These are phyloP conservation scores for Lampris incognitus DNA, from an alignment of 2,113 vertebrate genomes.

Conservation along the genomic window DNA sequence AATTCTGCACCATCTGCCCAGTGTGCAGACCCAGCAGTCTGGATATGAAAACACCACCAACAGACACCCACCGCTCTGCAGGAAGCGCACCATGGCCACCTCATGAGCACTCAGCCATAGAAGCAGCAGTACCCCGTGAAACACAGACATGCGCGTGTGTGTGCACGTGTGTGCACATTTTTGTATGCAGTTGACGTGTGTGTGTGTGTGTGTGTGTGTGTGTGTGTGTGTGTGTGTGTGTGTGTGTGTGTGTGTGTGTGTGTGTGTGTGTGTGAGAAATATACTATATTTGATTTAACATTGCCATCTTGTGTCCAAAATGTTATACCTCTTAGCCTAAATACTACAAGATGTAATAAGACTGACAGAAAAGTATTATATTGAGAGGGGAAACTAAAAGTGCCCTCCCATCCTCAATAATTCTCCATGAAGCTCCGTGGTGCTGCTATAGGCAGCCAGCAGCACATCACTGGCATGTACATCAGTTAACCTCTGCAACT, in stretches of 20 bases:
- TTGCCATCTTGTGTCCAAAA: constrained; percentile 71
- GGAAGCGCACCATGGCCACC: constrained; percentile 46
- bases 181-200: too few relatives aligned
- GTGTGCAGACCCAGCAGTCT: constrained; percentile 46
- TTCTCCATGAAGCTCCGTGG: too few relatives aligned
- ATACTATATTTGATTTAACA: constrained; percentile 41
- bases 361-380: constrained; percentile 6
- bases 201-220: too few relatives aligned
- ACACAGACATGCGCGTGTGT: too few relatives aligned
- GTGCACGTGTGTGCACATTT: too few relatives aligned
- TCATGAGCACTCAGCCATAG: not conserved
- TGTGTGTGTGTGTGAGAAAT: not conserved
- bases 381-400: not conserved
- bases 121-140: constrained; percentile 11
- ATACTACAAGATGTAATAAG: not conserved
- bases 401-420: not conserved
- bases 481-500: too few relatives aligned
- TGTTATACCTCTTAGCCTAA: not conserved
- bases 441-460: too few relatives aligned
- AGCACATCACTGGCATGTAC: too few relatives aligned
- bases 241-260: too few relatives aligned
- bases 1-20: constrained; percentile 60
- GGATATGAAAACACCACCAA: constrained; percentile 47
- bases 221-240: too few relatives aligned
- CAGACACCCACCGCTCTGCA: constrained; percentile 37